Conservation (phyloP, 2,797 vertebrate genomes). For the Pangasius macronema region DNA sequence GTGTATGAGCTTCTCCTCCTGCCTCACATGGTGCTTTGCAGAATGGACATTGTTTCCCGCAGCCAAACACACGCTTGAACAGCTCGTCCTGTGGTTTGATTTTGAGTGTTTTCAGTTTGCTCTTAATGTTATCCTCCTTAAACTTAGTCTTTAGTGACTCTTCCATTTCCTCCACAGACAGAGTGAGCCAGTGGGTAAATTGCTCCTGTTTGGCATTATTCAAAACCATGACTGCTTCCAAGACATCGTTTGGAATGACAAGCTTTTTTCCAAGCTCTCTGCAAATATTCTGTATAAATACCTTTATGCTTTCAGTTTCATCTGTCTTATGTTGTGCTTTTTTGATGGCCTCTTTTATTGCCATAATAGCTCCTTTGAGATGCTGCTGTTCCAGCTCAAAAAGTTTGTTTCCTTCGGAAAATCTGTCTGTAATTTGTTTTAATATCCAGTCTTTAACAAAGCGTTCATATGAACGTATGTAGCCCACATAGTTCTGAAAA, state of each 20-base stretch:
- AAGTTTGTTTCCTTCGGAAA: slow-evolving; percentile 1
- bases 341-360: slow-evolving; percentile 56
- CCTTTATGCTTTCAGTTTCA: slow-evolving; percentile 19
- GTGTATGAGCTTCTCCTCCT: slow-evolving; percentile 29
- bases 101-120: slow-evolving; percentile 32
- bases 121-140: neutral
- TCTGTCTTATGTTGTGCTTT: slow-evolving; percentile 35
- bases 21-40: slow-evolving; percentile 56
- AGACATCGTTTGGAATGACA: slow-evolving; percentile 5
- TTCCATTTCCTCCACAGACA: slow-evolving; percentile 26
- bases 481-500: neutral
- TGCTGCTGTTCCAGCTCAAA: slow-evolving; percentile 46
- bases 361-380: slow-evolving; percentile 35
- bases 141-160: neutral
- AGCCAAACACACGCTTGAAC: slow-evolving; percentile 52
- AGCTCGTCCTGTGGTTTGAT: slow-evolving; percentile 57
- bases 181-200: slow-evolving; percentile 36
- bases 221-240: slow-evolving; percentile 39
- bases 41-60: slow-evolving; percentile 57
- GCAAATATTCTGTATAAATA: slow-evolving; percentile 57
- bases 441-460: slow-evolving; percentile 62
- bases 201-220: neutral
- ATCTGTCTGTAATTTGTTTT: neutral
- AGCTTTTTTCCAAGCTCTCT: slow-evolving; percentile 36
- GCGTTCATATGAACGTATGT: neutral